A percentile compares a stretch with the other conserved stretches of the same genome.
Evolutionary conservation across 1,140 invertebrate species (phyloP).

Genomic region (Lutraria rhynchaena): DNA sequence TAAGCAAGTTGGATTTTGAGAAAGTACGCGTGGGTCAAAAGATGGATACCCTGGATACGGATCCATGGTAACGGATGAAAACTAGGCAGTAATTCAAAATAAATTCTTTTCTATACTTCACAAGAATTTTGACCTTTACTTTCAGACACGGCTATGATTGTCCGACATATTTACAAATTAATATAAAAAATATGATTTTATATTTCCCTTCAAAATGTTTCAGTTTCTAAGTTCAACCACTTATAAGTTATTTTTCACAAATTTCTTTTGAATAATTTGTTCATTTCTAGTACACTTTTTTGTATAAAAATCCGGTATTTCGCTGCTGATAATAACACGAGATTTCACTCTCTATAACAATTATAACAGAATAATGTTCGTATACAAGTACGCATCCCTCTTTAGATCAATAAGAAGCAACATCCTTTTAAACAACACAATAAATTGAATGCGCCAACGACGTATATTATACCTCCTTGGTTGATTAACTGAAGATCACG

Average conservation of each 20-base stretch:
- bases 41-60: slow-evolving; percentile 1
- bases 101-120: background rate
- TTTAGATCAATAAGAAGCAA: background rate
- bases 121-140: background rate
- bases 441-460: slow-evolving; percentile 21
- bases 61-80: background rate
- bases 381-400: background rate
- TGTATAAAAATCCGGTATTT: background rate
- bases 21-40: background rate
- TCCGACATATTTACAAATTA: too few relatives aligned
- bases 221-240: too few relatives aligned
- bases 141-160: background rate
- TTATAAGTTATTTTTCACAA: too few relatives aligned
- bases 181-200: too few relatives aligned
- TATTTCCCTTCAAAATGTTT: too few relatives aligned
- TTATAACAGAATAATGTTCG: background rate
- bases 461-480: background rate
- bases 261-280: too few relatives aligned
- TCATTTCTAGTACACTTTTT: background rate
- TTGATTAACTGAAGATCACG: slow-evolving; percentile 33
- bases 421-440: slow-evolving; percentile 2
- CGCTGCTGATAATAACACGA: background rate
- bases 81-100: background rate
- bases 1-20: background rate
- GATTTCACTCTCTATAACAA: background rate